Percentiles rank a stretch among this genome's conserved stretches.
Evolutionary conservation across 2,888 invertebrate genomes (phyloP).

Genomic region (Andricus quercusramuli): DNA sequence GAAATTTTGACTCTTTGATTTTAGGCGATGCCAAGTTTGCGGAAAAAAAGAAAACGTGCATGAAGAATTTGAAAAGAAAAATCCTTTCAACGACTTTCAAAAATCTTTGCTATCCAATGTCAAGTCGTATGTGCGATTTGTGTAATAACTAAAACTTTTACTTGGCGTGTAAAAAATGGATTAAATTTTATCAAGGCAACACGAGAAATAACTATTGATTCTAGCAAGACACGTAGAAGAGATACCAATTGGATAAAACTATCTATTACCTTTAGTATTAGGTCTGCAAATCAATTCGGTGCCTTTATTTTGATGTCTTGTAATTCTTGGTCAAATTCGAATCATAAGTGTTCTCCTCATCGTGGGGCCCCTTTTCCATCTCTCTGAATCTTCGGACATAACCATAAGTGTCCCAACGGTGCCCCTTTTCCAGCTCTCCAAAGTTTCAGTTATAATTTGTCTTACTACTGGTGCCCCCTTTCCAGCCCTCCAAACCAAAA

Average conservation of each 20-base stretch:
- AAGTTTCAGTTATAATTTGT: no score
- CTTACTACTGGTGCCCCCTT: no score
- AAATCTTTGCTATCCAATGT: constrained; percentile 5
- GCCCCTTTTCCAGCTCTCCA: no score
- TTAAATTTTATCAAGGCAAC: constrained; percentile 2
- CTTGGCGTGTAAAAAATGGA: constrained; percentile 14
- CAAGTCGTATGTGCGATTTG: constrained; percentile 30
- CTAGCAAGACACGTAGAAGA: constrained; percentile 4
- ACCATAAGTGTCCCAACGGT: no score
- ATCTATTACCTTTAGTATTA: not conserved
- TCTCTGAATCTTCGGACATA: no score
- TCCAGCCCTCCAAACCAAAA: no score
- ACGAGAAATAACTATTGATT: constrained; percentile 9
- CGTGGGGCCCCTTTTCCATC: no score
- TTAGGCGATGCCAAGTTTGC: not conserved
- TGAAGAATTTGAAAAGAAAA: not conserved
- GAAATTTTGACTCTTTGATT: constrained; percentile 26
- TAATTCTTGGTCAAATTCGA: no score
- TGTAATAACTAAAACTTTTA: constrained; percentile 8
- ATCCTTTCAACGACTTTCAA: not conserved
- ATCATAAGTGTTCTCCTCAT: no score
- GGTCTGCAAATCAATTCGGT: not conserved
- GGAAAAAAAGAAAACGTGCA: not conserved
- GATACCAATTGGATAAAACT: constrained; percentile 4
- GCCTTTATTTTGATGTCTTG: no score